These are phyloP conservation scores for Equus quagga DNA, from an alignment of 2,113 vertebrate genomes.

Conservation along the genomic window DNA sequence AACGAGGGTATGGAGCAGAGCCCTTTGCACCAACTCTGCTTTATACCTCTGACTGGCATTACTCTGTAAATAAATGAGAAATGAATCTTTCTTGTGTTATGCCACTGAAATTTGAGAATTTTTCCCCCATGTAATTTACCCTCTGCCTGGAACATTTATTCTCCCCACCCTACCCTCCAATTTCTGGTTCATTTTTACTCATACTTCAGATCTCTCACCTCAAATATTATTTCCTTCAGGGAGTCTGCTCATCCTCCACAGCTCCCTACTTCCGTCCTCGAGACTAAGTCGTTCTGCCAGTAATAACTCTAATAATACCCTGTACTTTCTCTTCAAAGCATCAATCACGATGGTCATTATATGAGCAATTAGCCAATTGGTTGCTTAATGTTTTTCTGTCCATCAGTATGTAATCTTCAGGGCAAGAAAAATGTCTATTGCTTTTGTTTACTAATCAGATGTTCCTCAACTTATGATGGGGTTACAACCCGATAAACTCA, in stretches of 20 bases:
- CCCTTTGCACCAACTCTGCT: background rate
- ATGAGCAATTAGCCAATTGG: constrained; percentile 39
- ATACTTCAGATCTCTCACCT: background rate
- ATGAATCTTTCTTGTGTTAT: background rate
- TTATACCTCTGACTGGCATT: background rate
- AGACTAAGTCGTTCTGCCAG: background rate
- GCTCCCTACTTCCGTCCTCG: background rate
- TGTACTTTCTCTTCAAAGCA: constrained; percentile 26
- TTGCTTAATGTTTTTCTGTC: constrained; percentile 41
- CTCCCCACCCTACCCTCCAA: background rate
- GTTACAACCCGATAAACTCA: no score
- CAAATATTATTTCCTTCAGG: background rate
- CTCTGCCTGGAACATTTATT: background rate
- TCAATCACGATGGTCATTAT: constrained; percentile 58
- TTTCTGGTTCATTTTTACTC: background rate
- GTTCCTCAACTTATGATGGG: no score
- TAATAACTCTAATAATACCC: constrained; percentile 17
- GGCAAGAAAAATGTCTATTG: background rate
- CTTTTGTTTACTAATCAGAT: constrained; percentile 32
- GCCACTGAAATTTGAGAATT: background rate
- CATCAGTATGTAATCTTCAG: constrained; percentile 23
- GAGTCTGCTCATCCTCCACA: background rate
- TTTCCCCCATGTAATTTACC: background rate
- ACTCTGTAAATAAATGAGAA: background rate
- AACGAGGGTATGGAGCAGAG: background rate